These are phyloP conservation scores for Smutsia temminckii DNA, from an alignment of 2,797 vertebrate genomes.

Conservation along the genomic window DNA sequence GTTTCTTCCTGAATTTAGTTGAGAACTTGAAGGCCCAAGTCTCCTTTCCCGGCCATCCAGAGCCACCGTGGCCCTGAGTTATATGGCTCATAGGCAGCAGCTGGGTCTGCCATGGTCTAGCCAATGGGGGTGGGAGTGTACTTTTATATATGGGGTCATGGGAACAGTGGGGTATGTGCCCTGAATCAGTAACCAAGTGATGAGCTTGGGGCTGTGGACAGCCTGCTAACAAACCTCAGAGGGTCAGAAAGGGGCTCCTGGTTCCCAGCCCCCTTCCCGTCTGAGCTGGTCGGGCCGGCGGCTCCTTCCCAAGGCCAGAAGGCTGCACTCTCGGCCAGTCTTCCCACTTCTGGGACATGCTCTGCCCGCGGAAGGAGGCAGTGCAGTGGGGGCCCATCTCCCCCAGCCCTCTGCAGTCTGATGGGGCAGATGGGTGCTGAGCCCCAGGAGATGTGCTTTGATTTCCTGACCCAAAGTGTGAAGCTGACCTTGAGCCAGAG, in stretches of 20 bases:
- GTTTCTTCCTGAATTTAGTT: not conserved
- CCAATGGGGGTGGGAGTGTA: not conserved
- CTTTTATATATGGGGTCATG: fast-evolving
- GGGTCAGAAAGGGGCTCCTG: not conserved
- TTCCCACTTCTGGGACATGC: not conserved
- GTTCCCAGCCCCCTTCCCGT: too few relatives aligned
- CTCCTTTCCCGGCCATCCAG: not conserved
- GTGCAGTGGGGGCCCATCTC: not conserved
- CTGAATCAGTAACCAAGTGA: not conserved
- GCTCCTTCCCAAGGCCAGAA: not conserved
- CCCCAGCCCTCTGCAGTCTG: not conserved
- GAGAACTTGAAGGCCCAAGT: not conserved
- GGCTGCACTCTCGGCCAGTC: not conserved
- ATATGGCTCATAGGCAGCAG: not conserved
- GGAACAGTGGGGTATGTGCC: not conserved
- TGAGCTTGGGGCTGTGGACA: not conserved
- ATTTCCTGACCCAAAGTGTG: not conserved
- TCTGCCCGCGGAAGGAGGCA: fast-evolving
- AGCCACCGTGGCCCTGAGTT: not conserved
- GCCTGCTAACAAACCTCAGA: not conserved
- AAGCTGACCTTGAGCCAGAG: not conserved
- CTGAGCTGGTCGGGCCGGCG: not conserved
- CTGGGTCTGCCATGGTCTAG: not conserved
- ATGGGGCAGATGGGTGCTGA: not conserved
- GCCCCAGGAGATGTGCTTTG: not conserved